Evolutionary conservation across 2,888 invertebrate genomes (phyloP).

Genomic region (Onthophagus sagittarius): DNA sequence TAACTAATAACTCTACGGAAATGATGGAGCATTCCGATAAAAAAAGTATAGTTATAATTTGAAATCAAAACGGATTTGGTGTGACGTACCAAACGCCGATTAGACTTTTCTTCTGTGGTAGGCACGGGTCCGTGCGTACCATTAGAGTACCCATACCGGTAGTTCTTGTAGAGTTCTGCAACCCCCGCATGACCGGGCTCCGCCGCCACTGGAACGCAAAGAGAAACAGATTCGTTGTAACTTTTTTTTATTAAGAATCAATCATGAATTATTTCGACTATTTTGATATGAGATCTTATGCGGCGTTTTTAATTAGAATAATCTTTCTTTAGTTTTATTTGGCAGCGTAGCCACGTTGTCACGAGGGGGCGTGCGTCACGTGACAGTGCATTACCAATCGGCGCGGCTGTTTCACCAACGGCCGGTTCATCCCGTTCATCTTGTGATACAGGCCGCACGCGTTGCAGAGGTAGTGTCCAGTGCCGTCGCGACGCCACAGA

Average conservation of each 20-base stretch:
- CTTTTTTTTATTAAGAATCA: too few relatives aligned
- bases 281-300: too few relatives aligned
- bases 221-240: constrained; percentile 23
- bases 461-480: constrained; percentile 99
- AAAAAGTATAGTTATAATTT: constrained; percentile 5
- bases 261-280: not conserved
- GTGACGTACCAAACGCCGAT: constrained; percentile 68
- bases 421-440: constrained; percentile 93
- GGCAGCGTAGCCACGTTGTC: constrained; percentile 43
- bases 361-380: constrained; percentile 5
- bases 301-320: not conserved
- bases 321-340: not conserved
- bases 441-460: constrained; percentile 98
- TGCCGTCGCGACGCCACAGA: constrained; percentile 97
- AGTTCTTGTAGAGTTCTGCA: constrained; percentile 79
- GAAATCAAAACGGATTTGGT: constrained; percentile 11
- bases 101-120: constrained; percentile 60
- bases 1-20: not conserved
- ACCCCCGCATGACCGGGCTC: constrained; percentile 74
- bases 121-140: constrained; percentile 55
- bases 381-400: constrained; percentile 64
- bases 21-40: constrained; percentile 18
- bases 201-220: constrained; percentile 73
- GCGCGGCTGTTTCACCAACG: constrained; percentile 86
- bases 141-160: constrained; percentile 72